Evolutionary conservation across 2,113 vertebrate genomes (phyloP), one percentile per base, ranked within the genome.

Genomic region (Etheostoma cragini): DNA sequence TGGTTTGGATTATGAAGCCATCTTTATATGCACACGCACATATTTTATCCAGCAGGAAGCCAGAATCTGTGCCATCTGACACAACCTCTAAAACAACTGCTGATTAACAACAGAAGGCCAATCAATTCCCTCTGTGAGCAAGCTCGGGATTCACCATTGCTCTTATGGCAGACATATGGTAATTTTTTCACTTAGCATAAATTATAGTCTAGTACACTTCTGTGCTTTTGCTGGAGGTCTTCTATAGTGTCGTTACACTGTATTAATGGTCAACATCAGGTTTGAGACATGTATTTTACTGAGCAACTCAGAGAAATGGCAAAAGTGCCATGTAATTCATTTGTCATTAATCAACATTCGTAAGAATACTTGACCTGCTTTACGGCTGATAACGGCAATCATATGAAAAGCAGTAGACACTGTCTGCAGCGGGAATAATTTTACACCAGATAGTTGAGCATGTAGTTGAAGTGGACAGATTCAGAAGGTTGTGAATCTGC

Each of bases 81-180:
- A 88, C 71, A 73, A 89, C 78, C 85, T 87, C 80, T 84, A 84
- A 86, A 91, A 89, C 83, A 90, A 90, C 88, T 79, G 86, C 87
- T 91, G 88, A 89, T 90, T 87, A 86, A 87, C 80, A 88, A 89
- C 85, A 94, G 87, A 91, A 89, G 89, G 85, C 71, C 78, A 87
- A 86, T 84, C 80, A 83, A 80, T 84, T 82, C 81, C 76, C 88
- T 71, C 70, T 78, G 76, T 79, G 78, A 84, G 76, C 58, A 72
- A 66, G 76, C 72, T 82, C 53, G 60, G 81, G 78, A 85, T 88
- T 85, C 78, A 77, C 81, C 70, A 80, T 70, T 69, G 76, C 69
- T 92, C 80, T 85, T 84, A 87, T 76, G 70, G 86, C 58, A 80
- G 85, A 74, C 90, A 88, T 90, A 87, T 88, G 84, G 74, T 80